Percentiles rank a stretch among this genome's conserved stretches.
Conservation (phyloP, 2,797 vertebrate genomes). For the Neomorphus geoffroyi region DNA sequence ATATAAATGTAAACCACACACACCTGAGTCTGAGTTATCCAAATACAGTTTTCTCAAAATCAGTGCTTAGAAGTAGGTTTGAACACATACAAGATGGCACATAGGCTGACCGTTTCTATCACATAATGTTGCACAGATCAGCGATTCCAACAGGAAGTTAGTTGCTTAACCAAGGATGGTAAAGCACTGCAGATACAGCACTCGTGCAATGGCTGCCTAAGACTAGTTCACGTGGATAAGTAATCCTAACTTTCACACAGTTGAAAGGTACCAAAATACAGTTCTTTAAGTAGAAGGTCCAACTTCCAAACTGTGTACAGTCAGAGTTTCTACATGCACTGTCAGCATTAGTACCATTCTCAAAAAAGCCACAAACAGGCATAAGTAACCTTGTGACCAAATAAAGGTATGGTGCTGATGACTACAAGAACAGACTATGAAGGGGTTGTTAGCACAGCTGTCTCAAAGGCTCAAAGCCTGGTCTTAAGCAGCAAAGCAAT, state of each 20-base stretch:
- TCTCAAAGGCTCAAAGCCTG: not conserved
- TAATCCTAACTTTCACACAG: not conserved
- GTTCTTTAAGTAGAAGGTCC: not conserved
- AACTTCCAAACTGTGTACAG: not conserved
- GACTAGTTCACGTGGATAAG: not conserved
- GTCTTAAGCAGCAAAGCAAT: not conserved
- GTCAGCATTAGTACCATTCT: not conserved
- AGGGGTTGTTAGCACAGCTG: not conserved
- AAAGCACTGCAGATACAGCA: not conserved
- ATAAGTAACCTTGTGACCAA: not conserved
- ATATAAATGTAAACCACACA: not conserved
- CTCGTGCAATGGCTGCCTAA: not conserved
- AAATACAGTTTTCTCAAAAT: not conserved
- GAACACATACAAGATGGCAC: not conserved
- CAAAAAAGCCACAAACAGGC: rapidly evolving
- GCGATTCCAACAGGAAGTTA: not conserved
- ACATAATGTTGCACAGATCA: not conserved
- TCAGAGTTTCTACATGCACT: not conserved
- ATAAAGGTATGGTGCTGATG: not conserved
- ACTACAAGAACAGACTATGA: not conserved
- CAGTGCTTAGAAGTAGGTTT: not conserved
- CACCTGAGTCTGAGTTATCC: not conserved
- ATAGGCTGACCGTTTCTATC: not conserved
- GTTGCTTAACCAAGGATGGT: not conserved
- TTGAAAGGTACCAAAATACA: not conserved